Conservation (phyloP, 2,797 vertebrate species). For the Catamblyrhynchus diadema region DNA sequence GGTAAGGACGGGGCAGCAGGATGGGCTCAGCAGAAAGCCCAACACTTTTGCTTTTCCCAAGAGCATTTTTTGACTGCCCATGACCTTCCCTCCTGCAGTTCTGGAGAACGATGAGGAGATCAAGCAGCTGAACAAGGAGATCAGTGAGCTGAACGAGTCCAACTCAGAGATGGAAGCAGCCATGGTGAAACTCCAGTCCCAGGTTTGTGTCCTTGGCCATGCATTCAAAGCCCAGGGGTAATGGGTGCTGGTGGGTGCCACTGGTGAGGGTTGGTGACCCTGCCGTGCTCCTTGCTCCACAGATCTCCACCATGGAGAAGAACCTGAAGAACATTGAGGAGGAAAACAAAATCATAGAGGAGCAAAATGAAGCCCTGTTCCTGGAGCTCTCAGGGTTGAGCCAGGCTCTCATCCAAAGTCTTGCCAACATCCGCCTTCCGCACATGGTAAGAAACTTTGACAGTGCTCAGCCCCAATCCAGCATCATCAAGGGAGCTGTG, state of each 20-base stretch:
- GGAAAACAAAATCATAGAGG: conserved; percentile 97
- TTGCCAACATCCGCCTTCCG: conserved; percentile 96
- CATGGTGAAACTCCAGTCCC: conserved; percentile 96
- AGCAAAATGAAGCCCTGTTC: conserved; percentile 97
- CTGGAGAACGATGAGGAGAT: conserved; percentile 97
- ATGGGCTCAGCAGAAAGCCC: not conserved
- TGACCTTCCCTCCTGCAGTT: conserved; percentile 73
- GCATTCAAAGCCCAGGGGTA: rapidly evolving
- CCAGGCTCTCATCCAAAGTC: conserved; percentile 94
- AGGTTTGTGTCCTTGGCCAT: conserved; percentile 74
- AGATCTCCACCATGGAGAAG: conserved; percentile 99
- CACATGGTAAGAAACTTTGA: conserved; percentile 87
- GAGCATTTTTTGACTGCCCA: not conserved
- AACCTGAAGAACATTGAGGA: conserved; percentile 96
- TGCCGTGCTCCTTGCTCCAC: not conserved
- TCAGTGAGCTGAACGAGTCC: conserved; percentile 94
- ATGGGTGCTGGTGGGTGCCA: not conserved
- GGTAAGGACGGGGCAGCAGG: not conserved
- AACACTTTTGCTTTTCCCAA: not conserved
- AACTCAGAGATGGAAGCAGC: conserved; percentile 97
- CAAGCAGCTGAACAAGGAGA: conserved; percentile 97
- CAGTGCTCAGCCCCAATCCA: rapidly evolving
- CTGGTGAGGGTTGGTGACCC: not conserved
- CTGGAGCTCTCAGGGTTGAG: conserved; percentile 97
- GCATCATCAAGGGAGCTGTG: rapidly evolving